Percentiles rank a stretch among this genome's conserved stretches.
These are phyloP conservation scores for Notodonta dromedarius DNA, from an alignment of 2,888 invertebrate species.

Conservation along the genomic window DNA sequence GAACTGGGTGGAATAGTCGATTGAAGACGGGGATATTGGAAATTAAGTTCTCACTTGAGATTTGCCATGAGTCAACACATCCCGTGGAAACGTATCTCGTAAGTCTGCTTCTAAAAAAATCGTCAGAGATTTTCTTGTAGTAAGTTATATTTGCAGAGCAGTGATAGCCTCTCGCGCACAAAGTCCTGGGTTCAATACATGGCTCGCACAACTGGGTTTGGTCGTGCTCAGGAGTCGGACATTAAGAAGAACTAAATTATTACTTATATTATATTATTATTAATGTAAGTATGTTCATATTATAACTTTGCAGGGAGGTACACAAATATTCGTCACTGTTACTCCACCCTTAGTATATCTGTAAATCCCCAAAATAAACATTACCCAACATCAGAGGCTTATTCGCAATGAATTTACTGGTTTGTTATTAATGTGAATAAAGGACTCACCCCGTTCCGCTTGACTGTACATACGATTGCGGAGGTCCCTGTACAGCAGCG, in stretches of 20 bases:
- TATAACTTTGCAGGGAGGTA: too few relatives aligned
- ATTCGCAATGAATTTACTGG: slow-evolving; percentile 3
- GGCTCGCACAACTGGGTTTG: too few relatives aligned
- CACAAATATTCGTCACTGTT: too few relatives aligned
- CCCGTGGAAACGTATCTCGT: slow-evolving; percentile 1
- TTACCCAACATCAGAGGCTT: background rate
- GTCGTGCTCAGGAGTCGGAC: too few relatives aligned
- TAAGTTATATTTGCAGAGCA: background rate
- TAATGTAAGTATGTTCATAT: too few relatives aligned
- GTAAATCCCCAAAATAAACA: background rate
- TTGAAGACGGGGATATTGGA: background rate
- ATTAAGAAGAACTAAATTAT: too few relatives aligned
- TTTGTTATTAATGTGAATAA: slow-evolving; percentile 6
- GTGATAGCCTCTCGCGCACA: too few relatives aligned
- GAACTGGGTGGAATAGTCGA: background rate
- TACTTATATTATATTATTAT: too few relatives aligned
- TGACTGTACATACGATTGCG: background rate
- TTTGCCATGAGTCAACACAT: slow-evolving; percentile 5
- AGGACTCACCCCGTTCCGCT: background rate
- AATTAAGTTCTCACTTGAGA: background rate
- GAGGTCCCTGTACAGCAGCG: background rate
- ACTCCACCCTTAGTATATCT: background rate
- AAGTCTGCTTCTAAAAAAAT: background rate
- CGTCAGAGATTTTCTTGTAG: background rate
- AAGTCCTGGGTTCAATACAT: too few relatives aligned